phyloP scores from a whole-genome alignment of 2,888 invertebrate species.

The Agrotis clavis region DNA sequence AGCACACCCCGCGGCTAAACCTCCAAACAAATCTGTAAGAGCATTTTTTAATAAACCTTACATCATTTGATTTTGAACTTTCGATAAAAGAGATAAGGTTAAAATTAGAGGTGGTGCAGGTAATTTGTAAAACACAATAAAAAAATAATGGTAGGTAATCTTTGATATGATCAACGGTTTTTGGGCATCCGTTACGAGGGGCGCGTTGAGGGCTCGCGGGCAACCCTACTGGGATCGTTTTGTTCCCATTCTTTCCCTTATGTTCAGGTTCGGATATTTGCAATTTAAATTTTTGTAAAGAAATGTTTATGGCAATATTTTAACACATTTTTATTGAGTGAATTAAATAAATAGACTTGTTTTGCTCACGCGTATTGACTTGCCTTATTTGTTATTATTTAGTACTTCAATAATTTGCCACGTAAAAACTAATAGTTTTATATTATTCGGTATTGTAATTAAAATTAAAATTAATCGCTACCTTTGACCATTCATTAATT shows the following conservation, averaged over 20 bases:
- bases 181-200: constrained; percentile 65
- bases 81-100: neutral
- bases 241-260: constrained; percentile 54
- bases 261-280: constrained; percentile 48
- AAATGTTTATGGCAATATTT: constrained; percentile 40
- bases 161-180: constrained; percentile 69
- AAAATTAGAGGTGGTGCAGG: neutral
- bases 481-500: neutral
- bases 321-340: constrained; percentile 46
- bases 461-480: neutral
- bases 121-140: constrained; percentile 39
- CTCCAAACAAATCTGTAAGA: constrained; percentile 34
- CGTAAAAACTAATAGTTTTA: too few relatives aligned
- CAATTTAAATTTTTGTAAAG: constrained; percentile 43
- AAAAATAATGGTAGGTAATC: constrained; percentile 53
- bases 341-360: constrained; percentile 14
- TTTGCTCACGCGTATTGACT: neutral
- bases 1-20: constrained; percentile 55
- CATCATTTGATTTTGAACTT: constrained; percentile 24
- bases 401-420: neutral
- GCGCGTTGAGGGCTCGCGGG: constrained; percentile 46
- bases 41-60: constrained; percentile 22
- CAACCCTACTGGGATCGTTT: constrained; percentile 34
- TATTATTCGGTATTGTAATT: constrained; percentile 11
- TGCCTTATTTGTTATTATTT: neutral